Percentiles rank a stretch among this genome's conserved stretches.
Evolutionary conservation across 2,797 vertebrate genomes (phyloP).

Genomic region (Smutsia gigantea): DNA sequence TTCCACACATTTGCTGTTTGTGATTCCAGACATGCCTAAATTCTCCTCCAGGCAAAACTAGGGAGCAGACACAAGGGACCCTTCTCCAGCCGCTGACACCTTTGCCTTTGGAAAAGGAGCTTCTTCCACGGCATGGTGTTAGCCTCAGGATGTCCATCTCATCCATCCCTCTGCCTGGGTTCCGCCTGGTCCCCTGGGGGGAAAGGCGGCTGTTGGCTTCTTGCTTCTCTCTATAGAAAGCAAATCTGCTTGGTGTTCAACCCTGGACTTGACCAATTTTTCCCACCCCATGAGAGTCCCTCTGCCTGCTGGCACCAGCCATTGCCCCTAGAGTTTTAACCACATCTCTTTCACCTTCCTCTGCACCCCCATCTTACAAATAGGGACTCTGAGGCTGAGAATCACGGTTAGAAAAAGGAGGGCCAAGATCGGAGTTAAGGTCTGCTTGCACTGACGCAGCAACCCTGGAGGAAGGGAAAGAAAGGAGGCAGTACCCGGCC

Average conservation of each 20-base stretch:
- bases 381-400: not conserved
- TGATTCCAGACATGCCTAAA: not conserved
- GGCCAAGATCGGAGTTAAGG: not conserved
- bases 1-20: constrained; percentile 42
- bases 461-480: not conserved
- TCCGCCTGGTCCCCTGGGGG: not conserved
- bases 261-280: not conserved
- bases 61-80: not conserved
- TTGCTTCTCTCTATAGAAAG: not conserved
- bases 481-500: not conserved
- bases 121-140: not conserved
- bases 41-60: not conserved
- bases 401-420: not conserved
- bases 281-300: not conserved
- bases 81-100: not conserved
- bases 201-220: not conserved
- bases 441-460: not conserved
- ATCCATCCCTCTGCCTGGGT: not conserved
- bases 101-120: not conserved
- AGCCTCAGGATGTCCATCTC: not conserved
- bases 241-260: not conserved
- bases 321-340: not conserved
- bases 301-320: not conserved
- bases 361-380: not conserved
- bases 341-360: not conserved